Conservation (phyloP, 2,113 vertebrate genomes). For the Mesitornis unicolor region DNA sequence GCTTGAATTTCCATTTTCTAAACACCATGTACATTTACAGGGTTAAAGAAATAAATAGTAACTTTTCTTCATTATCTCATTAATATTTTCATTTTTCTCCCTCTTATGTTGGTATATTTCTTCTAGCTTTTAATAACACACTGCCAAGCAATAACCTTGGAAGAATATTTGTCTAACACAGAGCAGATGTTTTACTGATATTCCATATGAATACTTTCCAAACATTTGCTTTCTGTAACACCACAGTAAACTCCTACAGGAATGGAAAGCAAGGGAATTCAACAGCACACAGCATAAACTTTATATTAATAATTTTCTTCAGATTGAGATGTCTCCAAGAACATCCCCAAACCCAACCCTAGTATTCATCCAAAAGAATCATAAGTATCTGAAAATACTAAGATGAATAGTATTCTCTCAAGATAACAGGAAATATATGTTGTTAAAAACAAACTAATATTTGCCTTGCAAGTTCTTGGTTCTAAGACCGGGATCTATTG, state of each 20-base stretch:
- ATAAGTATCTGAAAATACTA: neutral
- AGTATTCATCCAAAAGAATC: neutral
- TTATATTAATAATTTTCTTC: neutral
- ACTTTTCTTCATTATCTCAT: neutral
- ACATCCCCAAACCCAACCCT: rapidly evolving
- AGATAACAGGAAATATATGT: neutral
- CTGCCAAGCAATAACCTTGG: neutral
- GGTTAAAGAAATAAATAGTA: neutral
- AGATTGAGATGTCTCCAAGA: neutral
- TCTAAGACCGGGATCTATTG: neutral
- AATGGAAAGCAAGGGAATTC: neutral
- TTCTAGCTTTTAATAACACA: neutral
- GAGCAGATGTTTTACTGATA: neutral
- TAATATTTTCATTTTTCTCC: neutral
- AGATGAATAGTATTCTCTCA: neutral
- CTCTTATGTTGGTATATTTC: neutral
- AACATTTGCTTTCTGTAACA: neutral
- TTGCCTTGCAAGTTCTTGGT: neutral
- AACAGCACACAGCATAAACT: neutral
- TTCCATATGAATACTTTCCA: neutral
- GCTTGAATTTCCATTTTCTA: neutral
- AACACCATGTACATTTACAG: neutral
- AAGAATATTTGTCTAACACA: neutral
- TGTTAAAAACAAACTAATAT: neutral
- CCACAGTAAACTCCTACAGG: neutral